A percentile compares a stretch with the other conserved stretches of the same genome.
These are phyloP conservation scores for Seriola rivoliana DNA, from an alignment of 2,113 vertebrate species.

Conservation along the genomic window DNA sequence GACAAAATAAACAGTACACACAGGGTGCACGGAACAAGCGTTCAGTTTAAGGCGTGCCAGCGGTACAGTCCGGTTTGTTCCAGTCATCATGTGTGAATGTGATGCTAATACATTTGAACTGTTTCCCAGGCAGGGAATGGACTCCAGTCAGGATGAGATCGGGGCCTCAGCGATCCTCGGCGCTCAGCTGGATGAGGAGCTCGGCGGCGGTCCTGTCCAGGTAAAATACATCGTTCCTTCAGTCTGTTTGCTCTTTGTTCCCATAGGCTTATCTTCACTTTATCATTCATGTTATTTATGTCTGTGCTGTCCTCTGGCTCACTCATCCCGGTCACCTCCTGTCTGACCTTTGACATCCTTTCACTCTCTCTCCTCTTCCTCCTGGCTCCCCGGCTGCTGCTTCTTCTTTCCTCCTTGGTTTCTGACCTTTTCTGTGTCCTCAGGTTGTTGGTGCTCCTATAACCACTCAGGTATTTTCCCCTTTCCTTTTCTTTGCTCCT, in stretches of 20 bases:
- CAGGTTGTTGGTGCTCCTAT: conserved; percentile 85
- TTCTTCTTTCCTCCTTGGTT: conserved; percentile 58
- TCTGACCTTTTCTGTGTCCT: conserved; percentile 58
- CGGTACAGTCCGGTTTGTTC: not conserved
- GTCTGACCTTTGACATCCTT: conserved; percentile 54
- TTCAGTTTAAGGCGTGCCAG: too few species aligned
- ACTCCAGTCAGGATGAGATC: conserved; percentile 94
- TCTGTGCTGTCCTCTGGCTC: conserved; percentile 23
- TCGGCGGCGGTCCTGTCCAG: conserved; percentile 94
- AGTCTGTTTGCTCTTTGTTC: not conserved
- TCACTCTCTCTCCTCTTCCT: conserved; percentile 27
- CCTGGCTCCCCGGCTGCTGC: conserved; percentile 33
- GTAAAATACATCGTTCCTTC: conserved; percentile 72
- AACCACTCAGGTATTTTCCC: conserved; percentile 84
- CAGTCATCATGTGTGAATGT: not conserved
- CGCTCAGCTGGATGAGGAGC: conserved; percentile 92
- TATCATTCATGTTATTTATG: conserved; percentile 13
- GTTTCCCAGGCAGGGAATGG: conserved; percentile 89
- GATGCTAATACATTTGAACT: too few species aligned
- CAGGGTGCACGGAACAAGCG: too few species aligned
- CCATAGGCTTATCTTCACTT: conserved; percentile 13
- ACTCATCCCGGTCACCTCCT: conserved; percentile 18
- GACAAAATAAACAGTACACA: not conserved
- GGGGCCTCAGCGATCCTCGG: conserved; percentile 90
- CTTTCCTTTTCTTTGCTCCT: conserved; percentile 12